Base-by-base conservation (phyloP, 53 echinoderm and acorn worm genomes). In the Henricia sp. region DNA sequence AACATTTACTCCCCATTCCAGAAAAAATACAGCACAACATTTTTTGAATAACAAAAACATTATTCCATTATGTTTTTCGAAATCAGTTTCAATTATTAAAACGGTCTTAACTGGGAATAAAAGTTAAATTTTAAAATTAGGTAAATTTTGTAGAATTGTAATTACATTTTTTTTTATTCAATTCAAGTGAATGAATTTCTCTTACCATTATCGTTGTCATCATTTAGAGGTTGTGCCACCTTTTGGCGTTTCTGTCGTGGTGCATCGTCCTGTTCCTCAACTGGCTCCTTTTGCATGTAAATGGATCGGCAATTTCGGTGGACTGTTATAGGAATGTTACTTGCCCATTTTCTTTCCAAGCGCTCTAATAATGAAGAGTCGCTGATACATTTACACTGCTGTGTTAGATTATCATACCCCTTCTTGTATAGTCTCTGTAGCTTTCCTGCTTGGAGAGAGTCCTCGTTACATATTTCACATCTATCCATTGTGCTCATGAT, bases 281-380 rank as follows among this genome's bases (percentile, higher is more conserved):
- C 88, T 70, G 71, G 71, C 70, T 88, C 70, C 70, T 82, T 88
- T 48, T 56, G 57, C 82, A 88, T 70, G 44, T 82, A 70, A 13
- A 38, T 70, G 24, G 82, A 6, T 53, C 88, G 69, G 70, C 88
- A 88, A 57, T 60, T 68, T 38, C n/a, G 70, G 41, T 88, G 88
- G 70, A 88, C 88, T 71, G 44, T 69, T 12, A 88, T 82, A 52
- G 70, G 63, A 88, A 20, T 60, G 57, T 88, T 69, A 50, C 48
- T 82, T 10, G 43, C 76, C 84, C 67, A 89, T 75, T 84, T 89
- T 50, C 54, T 75, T 84, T 74, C 70, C 54, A 89, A 51, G 51
- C 89, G 89, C 77, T 83, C 83, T 69, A 68, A 83, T 67, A 83
- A 48, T 66, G 67, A 83, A 83, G 83, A 48, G 36, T 83, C 50